Evolutionary conservation across 2,888 invertebrate genomes (phyloP).

Genomic region (Rhingia rostrata): DNA sequence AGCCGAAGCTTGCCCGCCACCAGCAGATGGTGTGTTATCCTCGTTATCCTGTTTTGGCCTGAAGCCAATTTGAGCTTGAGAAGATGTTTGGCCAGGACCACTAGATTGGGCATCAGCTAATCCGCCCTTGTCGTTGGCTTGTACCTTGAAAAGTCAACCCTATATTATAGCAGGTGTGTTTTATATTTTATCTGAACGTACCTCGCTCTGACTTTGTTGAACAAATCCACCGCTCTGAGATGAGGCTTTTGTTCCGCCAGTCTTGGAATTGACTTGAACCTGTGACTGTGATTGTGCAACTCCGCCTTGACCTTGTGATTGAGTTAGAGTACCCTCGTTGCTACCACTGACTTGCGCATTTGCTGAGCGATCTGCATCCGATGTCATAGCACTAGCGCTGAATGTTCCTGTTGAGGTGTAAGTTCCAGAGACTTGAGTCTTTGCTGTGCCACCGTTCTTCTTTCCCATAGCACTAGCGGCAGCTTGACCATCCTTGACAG

Average conservation of each 20-base stretch:
- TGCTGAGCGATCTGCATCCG: slow-evolving; percentile 89
- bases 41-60: slow-evolving; percentile 86
- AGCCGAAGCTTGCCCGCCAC: slow-evolving; percentile 90
- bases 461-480: slow-evolving; percentile 90
- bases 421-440: slow-evolving; percentile 92
- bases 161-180: not conserved
- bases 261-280: slow-evolving; percentile 89
- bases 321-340: slow-evolving; percentile 89
- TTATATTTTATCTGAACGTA: slow-evolving; percentile 41
- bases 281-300: slow-evolving; percentile 90
- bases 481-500: slow-evolving; percentile 87
- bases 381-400: slow-evolving; percentile 91
- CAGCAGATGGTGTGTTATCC: slow-evolving; percentile 85
- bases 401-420: slow-evolving; percentile 91
- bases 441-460: slow-evolving; percentile 89
- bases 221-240: slow-evolving; percentile 90
- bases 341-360: slow-evolving; percentile 87
- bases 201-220: slow-evolving; percentile 86
- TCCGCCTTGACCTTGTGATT: slow-evolving; percentile 89
- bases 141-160: slow-evolving; percentile 86
- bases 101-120: slow-evolving; percentile 93
- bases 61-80: slow-evolving; percentile 94
- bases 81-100: slow-evolving; percentile 92
- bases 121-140: slow-evolving; percentile 91
- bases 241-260: slow-evolving; percentile 89